Evolutionary conservation across 2,888 invertebrate genomes (phyloP).

Genomic region (Rhagium mordax): DNA sequence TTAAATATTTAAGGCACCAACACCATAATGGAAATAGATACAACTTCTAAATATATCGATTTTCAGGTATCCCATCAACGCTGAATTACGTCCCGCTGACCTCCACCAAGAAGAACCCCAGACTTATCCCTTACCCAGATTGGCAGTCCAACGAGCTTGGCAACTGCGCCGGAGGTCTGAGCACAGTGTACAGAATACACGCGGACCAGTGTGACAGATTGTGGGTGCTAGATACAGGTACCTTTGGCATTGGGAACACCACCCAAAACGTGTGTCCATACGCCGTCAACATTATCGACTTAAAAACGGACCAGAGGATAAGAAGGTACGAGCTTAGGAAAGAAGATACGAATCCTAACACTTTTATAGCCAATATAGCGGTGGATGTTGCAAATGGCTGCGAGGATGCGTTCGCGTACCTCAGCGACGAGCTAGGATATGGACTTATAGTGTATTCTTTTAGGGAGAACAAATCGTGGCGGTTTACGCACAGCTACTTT

Average conservation of each 20-base stretch:
- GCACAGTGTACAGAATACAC: constrained; percentile 85
- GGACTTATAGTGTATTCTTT: constrained; percentile 87
- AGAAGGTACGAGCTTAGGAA: constrained; percentile 78
- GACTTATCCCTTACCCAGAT: constrained; percentile 84
- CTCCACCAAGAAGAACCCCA: constrained; percentile 78
- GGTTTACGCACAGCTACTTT: constrained; percentile 85
- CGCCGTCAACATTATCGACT: constrained; percentile 83
- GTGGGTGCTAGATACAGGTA: constrained; percentile 89
- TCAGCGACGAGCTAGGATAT: constrained; percentile 86
- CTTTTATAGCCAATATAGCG: constrained; percentile 91
- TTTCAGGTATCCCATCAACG: constrained; percentile 80
- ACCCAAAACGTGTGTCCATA: constrained; percentile 87
- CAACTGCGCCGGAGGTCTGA: constrained; percentile 82
- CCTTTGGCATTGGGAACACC: constrained; percentile 84
- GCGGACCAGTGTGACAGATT: constrained; percentile 85
- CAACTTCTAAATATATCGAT: too few relatives aligned
- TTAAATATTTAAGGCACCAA: too few relatives aligned
- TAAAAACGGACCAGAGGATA: constrained; percentile 81
- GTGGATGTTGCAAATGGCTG: constrained; percentile 72
- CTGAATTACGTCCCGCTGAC: constrained; percentile 84
- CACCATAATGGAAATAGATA: too few relatives aligned
- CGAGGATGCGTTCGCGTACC: constrained; percentile 57
- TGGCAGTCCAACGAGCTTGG: constrained; percentile 83
- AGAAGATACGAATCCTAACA: constrained; percentile 83
- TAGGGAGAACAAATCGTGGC: constrained; percentile 84